These are phyloP conservation scores for Ruditapes philippinarum DNA, from an alignment of 1,140 invertebrate genomes.

Conservation along the genomic window DNA sequence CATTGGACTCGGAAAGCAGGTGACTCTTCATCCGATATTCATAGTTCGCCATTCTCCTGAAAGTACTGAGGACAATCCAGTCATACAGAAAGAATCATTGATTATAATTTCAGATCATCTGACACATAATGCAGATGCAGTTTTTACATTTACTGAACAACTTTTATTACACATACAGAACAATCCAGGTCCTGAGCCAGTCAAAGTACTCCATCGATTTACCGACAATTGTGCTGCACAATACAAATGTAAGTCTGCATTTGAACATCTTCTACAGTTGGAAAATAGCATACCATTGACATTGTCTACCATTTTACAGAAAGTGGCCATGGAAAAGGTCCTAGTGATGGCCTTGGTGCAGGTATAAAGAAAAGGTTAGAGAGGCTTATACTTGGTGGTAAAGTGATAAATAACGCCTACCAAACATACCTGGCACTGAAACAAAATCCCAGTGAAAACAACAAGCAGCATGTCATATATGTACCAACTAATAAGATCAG, in stretches of 20 bases:
- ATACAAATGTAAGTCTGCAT: conserved; percentile 51
- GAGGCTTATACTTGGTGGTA: conserved; percentile 30
- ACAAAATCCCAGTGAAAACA: not conserved
- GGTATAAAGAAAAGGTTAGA: conserved; percentile 28
- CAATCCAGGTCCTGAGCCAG: not conserved
- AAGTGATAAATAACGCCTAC: conserved; percentile 40
- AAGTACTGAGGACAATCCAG: conserved; percentile 21
- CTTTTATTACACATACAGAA: conserved; percentile 30
- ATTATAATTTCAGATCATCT: conserved; percentile 53
- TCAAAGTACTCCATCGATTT: conserved; percentile 47
- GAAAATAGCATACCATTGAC: conserved; percentile 12
- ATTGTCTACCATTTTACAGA: conserved; percentile 39
- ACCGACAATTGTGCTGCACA: conserved; percentile 56
- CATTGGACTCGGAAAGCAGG: conserved; percentile 60
- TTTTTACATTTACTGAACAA: conserved; percentile 29
- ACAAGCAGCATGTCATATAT: conserved; percentile 29
- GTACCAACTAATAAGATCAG: not conserved
- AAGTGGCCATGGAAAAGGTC: conserved; percentile 44
- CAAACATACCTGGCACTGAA: conserved; percentile 27
- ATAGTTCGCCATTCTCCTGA: conserved; percentile 11
- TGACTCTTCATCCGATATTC: conserved; percentile 51
- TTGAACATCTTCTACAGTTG: not conserved
- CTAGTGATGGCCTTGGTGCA: conserved; percentile 47
- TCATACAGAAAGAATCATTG: conserved; percentile 29
- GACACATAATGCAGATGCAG: conserved; percentile 31